Conservation (phyloP, 2,113 vertebrate genomes). For the Poeciliopsis turrubarensis region DNA sequence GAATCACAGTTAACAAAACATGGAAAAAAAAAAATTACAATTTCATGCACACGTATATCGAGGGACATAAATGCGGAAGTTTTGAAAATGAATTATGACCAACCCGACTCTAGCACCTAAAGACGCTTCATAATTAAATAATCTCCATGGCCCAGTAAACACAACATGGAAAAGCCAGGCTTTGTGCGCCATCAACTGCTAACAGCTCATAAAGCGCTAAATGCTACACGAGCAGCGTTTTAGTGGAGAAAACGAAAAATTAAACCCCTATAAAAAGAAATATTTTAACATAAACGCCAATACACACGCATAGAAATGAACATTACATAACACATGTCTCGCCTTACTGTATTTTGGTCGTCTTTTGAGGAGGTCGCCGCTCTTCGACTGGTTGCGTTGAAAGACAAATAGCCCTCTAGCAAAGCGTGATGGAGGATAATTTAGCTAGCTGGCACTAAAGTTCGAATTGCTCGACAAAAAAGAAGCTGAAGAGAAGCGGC, state of each 20-base stretch:
- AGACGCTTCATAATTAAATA: background rate
- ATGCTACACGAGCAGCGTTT: conserved; percentile 6
- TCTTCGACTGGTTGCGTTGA: conserved; percentile 3
- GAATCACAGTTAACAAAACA: background rate
- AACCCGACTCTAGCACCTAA: too few species aligned
- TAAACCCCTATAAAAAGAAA: background rate
- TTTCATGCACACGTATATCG: too few species aligned
- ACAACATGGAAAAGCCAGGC: background rate
- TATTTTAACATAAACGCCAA: background rate
- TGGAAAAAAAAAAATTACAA: background rate
- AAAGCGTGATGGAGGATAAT: background rate
- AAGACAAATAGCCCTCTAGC: conserved; percentile 19
- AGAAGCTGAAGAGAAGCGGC: background rate
- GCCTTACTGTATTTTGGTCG: conserved; percentile 39
- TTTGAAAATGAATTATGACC: too few species aligned
- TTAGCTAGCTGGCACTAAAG: background rate
- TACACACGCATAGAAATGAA: background rate
- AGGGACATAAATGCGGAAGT: too few species aligned
- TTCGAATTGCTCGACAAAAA: background rate
- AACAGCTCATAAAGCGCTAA: background rate
- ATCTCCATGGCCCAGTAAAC: too few species aligned
- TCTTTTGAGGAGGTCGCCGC: conserved; percentile 30
- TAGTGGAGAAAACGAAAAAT: conserved; percentile 16
- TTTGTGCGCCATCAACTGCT: background rate
- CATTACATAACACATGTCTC: background rate